These are phyloP conservation scores for Microctenopoma stevenorrisi DNA, from an alignment of 2,797 vertebrate species.

Conservation along the genomic window DNA sequence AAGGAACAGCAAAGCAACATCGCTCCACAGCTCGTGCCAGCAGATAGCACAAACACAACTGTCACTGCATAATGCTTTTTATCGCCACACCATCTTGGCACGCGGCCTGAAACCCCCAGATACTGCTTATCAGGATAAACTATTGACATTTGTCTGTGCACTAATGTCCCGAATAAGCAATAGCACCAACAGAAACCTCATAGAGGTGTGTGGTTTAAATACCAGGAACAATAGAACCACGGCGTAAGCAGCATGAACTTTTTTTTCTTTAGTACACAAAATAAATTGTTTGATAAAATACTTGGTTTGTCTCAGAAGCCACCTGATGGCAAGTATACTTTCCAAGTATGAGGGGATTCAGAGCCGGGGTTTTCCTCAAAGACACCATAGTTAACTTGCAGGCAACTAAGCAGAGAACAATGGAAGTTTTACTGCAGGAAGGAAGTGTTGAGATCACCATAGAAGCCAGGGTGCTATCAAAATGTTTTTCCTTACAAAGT, in stretches of 20 bases:
- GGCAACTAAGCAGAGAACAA: slow-evolving; percentile 56
- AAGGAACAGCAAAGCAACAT: slow-evolving; percentile 65
- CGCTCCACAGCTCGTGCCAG: slow-evolving; percentile 47
- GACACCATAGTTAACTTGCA: slow-evolving; percentile 54
- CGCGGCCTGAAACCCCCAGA: slow-evolving; percentile 71
- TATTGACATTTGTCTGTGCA: slow-evolving; percentile 75
- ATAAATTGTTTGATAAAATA: slow-evolving; percentile 29
- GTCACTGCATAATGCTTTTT: slow-evolving; percentile 74
- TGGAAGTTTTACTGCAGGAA: slow-evolving; percentile 71
- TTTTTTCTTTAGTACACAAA: slow-evolving; percentile 25
- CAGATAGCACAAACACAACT: slow-evolving; percentile 67
- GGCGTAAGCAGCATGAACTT: slow-evolving; percentile 11
- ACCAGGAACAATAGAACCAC: slow-evolving; percentile 32
- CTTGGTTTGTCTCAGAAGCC: slow-evolving; percentile 25
- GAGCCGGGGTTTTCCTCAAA: slow-evolving; percentile 19
- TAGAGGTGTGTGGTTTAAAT: slow-evolving; percentile 38
- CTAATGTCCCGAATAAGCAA: slow-evolving; percentile 71
- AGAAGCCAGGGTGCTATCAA: slow-evolving; percentile 69
- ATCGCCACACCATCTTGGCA: slow-evolving; percentile 75
- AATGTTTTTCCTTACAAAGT: slow-evolving; percentile 71
- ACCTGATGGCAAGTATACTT: slow-evolving; percentile 28
- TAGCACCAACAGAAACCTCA: slow-evolving; percentile 25
- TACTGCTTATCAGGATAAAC: slow-evolving; percentile 77
- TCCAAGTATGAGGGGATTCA: slow-evolving; percentile 15
- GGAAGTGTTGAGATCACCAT: slow-evolving; percentile 66